These are phyloP conservation scores for Ypsolopha sequella DNA, from an alignment of 2,888 invertebrate genomes.

Conservation along the genomic window DNA sequence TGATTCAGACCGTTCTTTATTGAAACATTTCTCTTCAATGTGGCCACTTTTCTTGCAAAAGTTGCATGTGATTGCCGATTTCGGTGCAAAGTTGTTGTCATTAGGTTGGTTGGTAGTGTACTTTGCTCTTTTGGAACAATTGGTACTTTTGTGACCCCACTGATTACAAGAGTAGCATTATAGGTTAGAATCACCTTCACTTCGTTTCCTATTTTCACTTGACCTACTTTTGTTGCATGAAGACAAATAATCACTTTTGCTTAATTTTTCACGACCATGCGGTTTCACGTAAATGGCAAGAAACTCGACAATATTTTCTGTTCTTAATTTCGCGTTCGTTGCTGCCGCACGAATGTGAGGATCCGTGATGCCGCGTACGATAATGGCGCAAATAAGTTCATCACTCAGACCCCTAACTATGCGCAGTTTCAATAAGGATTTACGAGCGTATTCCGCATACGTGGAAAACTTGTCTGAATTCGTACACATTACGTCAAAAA, in stretches of 20 bases:
- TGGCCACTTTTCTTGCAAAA: not conserved
- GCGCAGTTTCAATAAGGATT: too few species aligned
- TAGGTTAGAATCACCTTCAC: not conserved
- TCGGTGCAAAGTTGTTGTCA: not conserved
- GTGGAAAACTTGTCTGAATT: too few species aligned
- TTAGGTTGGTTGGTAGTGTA: not conserved
- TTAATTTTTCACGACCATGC: not conserved
- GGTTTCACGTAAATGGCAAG: not conserved
- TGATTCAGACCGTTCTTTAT: not conserved
- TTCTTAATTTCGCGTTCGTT: not conserved
- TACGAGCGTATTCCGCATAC: too few species aligned
- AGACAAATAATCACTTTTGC: not conserved
- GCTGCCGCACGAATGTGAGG: constrained; percentile 4
- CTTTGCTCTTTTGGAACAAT: not conserved
- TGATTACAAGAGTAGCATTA: not conserved
- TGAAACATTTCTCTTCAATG: not conserved
- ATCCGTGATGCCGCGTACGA: too few species aligned
- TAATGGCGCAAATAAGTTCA: too few species aligned
- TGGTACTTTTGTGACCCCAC: not conserved
- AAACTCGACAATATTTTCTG: not conserved
- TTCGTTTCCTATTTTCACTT: not conserved
- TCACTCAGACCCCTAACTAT: too few species aligned
- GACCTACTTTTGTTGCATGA: not conserved
- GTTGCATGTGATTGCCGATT: not conserved
- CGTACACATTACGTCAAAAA: too few species aligned